Conservation (phyloP, 2,888 invertebrate species). For the Latrodectus elegans region DNA sequence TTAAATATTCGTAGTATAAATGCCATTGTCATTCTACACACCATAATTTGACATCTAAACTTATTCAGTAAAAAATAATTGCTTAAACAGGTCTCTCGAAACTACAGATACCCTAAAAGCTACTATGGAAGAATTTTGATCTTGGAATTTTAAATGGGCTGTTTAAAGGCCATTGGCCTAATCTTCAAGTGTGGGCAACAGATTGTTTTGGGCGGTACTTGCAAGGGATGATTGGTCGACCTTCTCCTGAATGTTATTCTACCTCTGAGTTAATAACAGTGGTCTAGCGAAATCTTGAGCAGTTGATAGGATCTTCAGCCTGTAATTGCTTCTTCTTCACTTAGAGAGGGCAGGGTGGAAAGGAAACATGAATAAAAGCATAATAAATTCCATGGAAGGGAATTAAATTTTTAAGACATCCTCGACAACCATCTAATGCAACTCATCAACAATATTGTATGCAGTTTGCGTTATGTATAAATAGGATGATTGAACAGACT, state of each 20-base stretch:
- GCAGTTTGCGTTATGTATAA: too few species aligned
- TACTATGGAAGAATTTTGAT: too few species aligned
- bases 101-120: too few species aligned
- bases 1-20: too few species aligned
- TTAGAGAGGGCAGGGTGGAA: constrained; percentile 29
- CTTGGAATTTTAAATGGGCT: constrained; percentile 13
- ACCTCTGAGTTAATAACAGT: constrained; percentile 55
- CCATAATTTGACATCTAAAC: too few species aligned
- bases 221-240: constrained; percentile 41
- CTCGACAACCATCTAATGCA: constrained; percentile 4
- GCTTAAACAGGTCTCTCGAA: too few species aligned
- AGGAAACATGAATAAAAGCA: constrained; percentile 14
- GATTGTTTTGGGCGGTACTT: constrained; percentile 44
- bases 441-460: too few species aligned
- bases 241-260: constrained; percentile 42
- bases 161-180: constrained; percentile 29
- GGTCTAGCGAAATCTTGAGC: constrained; percentile 47
- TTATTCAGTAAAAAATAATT: too few species aligned
- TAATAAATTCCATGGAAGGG: constrained; percentile 52
- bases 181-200: constrained; percentile 7
- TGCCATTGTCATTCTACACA: too few species aligned
- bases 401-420: constrained; percentile 54
- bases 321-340: constrained; percentile 54
- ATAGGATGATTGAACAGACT: too few species aligned
- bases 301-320: constrained; percentile 43